Conservation (phyloP, 2,888 invertebrate genomes). For the Muschampia plurimacula region DNA sequence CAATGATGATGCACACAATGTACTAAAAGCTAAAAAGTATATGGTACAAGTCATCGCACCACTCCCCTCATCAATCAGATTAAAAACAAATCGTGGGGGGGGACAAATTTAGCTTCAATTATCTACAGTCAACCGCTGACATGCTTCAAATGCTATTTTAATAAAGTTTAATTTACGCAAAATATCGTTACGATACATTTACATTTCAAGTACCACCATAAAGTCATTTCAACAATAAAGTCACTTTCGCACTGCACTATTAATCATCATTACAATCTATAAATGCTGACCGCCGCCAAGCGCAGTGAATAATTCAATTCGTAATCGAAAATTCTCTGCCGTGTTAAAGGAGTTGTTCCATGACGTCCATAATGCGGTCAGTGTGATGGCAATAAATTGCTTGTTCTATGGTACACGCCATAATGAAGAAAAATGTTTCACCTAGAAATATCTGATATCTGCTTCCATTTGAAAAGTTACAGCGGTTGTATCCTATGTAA, state of each 20-base stretch:
- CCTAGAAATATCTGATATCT: not conserved
- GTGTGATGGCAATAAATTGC: conserved; percentile 12
- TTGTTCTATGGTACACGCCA: not conserved
- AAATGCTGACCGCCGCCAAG: conserved; percentile 38
- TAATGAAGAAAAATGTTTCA: conserved; percentile 5
- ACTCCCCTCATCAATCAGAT: no score
- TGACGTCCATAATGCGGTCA: conserved; percentile 16
- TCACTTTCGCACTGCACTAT: conserved; percentile 40
- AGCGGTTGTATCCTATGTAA: not conserved
- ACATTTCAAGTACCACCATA: conserved; percentile 22
- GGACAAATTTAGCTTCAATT: no score
- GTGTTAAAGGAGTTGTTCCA: conserved; percentile 15
- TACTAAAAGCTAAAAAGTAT: no score
- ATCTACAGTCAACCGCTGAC: no score
- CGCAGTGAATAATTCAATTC: conserved; percentile 32
- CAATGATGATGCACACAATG: no score
- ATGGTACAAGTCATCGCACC: no score
- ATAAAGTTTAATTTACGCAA: not conserved
- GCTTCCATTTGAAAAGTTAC: not conserved
- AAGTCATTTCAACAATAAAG: conserved; percentile 38
- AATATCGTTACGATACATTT: not conserved
- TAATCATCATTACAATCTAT: conserved; percentile 46
- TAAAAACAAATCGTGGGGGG: no score
- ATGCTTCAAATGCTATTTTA: no score
- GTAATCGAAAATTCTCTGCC: conserved; percentile 29